Conservation (phyloP, 2,888 invertebrate genomes). For the Phoenoteleia sp. region DNA sequence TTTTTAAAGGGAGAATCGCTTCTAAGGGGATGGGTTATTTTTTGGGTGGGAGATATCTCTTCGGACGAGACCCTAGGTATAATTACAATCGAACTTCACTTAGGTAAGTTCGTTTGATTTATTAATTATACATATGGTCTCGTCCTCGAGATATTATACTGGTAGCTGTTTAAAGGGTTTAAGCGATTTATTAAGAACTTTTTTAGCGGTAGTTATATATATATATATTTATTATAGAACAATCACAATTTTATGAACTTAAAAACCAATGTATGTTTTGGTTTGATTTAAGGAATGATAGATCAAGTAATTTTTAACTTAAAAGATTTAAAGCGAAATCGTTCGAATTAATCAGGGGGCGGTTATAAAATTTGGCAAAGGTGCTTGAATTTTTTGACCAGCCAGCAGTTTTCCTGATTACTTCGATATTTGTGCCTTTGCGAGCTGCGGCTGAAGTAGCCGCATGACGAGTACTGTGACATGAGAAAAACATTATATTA, state of each 20-base stretch:
- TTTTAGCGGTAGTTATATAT: neutral
- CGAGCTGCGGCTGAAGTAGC: conserved; percentile 1
- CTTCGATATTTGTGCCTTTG: neutral
- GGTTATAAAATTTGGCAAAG: neutral
- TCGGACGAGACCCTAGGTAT: too few species aligned
- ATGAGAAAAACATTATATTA: neutral
- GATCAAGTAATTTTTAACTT: too few species aligned
- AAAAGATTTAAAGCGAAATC: neutral
- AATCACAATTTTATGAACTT: neutral
- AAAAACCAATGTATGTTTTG: neutral
- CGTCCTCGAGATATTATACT: neutral
- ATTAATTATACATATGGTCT: too few species aligned
- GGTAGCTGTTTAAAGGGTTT: neutral
- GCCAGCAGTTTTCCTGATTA: neutral
- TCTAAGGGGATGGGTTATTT: too few species aligned
- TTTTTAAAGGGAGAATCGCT: too few species aligned
- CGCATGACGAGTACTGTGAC: neutral
- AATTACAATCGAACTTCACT: too few species aligned
- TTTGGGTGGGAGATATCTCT: too few species aligned
- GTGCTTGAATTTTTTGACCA: neutral
- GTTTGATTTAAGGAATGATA: too few species aligned
- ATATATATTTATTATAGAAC: neutral
- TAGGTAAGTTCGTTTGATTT: too few species aligned
- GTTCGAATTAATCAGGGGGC: neutral
- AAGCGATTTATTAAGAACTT: neutral